These are phyloP conservation scores for Holotrichia oblita DNA, from an alignment of 1,140 invertebrate genomes.

Conservation along the genomic window DNA sequence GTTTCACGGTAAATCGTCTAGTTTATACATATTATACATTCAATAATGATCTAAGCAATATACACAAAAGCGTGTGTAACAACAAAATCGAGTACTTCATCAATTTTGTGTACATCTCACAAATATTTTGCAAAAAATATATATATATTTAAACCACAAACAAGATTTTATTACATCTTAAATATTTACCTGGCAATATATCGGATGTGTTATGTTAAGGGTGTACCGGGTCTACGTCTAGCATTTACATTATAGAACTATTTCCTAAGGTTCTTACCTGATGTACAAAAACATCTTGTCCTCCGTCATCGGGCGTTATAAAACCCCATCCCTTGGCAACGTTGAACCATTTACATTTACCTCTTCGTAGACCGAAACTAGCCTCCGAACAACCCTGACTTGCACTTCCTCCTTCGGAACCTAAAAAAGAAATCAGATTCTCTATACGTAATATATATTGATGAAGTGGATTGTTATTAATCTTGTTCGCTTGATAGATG, in stretches of 20 bases:
- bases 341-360: conserved; percentile 93
- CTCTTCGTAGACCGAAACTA: conserved; percentile 67
- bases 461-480: background rate
- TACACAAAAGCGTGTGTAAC: no score
- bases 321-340: conserved; percentile 93
- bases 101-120: no score
- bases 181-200: no score
- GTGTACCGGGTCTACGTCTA: no score
- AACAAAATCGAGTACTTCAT: no score
- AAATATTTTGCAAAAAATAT: no score
- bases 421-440: conserved; percentile 44
- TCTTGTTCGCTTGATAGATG: background rate
- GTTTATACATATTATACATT: no score
- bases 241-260: background rate
- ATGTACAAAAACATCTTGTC: conserved; percentile 91
- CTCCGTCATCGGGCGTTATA: conserved; percentile 86
- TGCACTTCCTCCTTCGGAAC: conserved; percentile 57
- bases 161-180: no score
- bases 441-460: background rate
- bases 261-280: conserved; percentile 69
- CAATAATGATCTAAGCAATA: no score
- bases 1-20: no score
- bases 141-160: no score
- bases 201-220: no score
- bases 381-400: conserved; percentile 56